Conservation (phyloP, 2,797 vertebrate species). For the Monodelphis domestica region DNA sequence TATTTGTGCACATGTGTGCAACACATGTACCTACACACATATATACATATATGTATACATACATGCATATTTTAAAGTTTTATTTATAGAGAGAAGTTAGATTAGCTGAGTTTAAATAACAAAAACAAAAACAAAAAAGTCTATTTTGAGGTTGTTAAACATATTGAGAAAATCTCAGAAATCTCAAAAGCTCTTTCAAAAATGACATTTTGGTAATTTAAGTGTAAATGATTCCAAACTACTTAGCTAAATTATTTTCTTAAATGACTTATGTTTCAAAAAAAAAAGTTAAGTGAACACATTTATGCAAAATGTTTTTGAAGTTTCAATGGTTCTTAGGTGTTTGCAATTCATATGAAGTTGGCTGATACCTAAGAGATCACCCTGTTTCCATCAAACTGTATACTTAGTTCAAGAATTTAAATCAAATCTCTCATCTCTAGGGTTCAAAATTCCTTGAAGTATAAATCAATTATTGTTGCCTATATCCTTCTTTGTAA, state of each 20-base stretch:
- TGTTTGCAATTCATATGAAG: slow-evolving; percentile 49
- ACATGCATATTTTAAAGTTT: not conserved
- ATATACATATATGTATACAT: not conserved
- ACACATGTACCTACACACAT: no score
- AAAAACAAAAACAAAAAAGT: no score
- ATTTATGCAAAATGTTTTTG: slow-evolving; percentile 59
- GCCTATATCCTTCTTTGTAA: not conserved
- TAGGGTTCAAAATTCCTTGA: slow-evolving; percentile 49
- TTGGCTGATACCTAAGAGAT: slow-evolving; percentile 11
- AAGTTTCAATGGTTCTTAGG: slow-evolving; percentile 34
- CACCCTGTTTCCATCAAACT: slow-evolving; percentile 1
- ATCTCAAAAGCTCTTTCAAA: slow-evolving; percentile 56
- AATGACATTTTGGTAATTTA: slow-evolving; percentile 57
- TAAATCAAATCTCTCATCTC: slow-evolving; percentile 54
- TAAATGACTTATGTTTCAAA: slow-evolving; percentile 63
- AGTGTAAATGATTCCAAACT: slow-evolving; percentile 54
- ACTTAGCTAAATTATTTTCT: slow-evolving; percentile 56
- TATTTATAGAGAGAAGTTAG: not conserved
- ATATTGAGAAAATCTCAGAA: slow-evolving; percentile 23
- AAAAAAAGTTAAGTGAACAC: slow-evolving; percentile 62
- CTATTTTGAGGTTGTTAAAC: slow-evolving; percentile 19
- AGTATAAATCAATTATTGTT: slow-evolving; percentile 42
- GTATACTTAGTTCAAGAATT: not conserved
- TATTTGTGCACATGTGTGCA: no score
- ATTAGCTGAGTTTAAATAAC: not conserved